Evolutionary conservation across 2,797 vertebrate species (phyloP).

Genomic region (Oreortyx pictus): DNA sequence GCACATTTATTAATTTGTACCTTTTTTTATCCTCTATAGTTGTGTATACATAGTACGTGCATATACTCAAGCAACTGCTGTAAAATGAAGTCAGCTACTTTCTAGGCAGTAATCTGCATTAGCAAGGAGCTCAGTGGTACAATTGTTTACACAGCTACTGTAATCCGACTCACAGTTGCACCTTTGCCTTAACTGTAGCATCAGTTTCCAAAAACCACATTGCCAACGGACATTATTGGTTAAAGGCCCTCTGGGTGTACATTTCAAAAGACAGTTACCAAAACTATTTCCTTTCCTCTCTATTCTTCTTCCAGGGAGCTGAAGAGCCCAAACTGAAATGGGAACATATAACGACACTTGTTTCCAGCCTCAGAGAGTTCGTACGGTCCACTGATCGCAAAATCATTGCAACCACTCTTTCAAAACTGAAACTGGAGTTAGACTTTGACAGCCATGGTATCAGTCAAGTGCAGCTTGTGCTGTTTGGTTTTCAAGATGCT

Average conservation of each 20-base stretch:
- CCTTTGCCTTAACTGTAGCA: background rate
- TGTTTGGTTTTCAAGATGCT: constrained; percentile 98
- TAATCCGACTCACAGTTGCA: background rate
- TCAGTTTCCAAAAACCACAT: background rate
- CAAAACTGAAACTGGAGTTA: constrained; percentile 94
- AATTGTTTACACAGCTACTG: background rate
- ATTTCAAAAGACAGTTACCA: background rate
- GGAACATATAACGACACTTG: constrained; percentile 91
- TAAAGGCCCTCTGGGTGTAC: background rate
- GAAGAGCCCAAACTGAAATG: constrained; percentile 91
- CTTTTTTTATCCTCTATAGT: background rate
- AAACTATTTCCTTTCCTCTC: background rate
- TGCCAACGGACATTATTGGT: background rate
- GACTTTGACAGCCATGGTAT: constrained; percentile 97
- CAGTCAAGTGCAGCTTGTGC: constrained; percentile 94
- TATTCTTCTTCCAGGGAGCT: constrained; percentile 81
- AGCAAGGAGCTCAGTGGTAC: background rate
- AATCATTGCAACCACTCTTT: constrained; percentile 92
- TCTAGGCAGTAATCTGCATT: background rate
- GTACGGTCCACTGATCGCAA: constrained; percentile 96
- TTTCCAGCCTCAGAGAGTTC: constrained; percentile 92
- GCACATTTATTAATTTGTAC: background rate
- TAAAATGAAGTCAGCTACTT: background rate
- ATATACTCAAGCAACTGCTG: background rate
- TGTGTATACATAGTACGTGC: background rate